phyloP scores from a whole-genome alignment of 2,888 invertebrate species.

The Branchipolynoe longqiensis region DNA sequence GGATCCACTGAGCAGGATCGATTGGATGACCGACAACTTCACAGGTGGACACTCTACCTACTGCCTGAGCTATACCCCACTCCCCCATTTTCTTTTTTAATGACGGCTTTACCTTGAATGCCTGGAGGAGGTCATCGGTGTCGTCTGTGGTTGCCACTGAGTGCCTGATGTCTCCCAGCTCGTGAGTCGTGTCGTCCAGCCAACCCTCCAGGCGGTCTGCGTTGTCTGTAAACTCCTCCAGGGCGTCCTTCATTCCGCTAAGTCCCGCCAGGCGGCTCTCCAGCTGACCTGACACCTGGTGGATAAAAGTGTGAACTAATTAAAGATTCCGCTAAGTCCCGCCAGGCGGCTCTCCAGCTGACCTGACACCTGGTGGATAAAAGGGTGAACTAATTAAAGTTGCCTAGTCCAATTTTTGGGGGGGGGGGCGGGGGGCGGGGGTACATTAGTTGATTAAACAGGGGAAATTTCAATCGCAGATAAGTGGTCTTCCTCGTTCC shows the following conservation, averaged over 20 bases:
- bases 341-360: slow-evolving; percentile 73
- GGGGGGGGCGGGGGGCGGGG: too few relatives aligned
- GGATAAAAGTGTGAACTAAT: not conserved
- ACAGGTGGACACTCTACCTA: too few relatives aligned
- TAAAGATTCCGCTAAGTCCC: slow-evolving; percentile 84
- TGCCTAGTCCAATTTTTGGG: too few relatives aligned
- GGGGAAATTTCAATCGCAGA: too few relatives aligned
- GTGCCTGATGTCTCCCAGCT: slow-evolving; percentile 60
- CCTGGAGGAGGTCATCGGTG: slow-evolving; percentile 24
- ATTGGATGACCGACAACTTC: too few relatives aligned
- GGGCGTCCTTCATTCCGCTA: slow-evolving; percentile 88
- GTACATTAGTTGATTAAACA: too few relatives aligned
- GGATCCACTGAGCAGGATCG: too few relatives aligned
- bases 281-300: slow-evolving; percentile 73
- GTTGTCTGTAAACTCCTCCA: slow-evolving; percentile 91
- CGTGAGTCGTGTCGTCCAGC: slow-evolving; percentile 70
- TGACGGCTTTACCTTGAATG: slow-evolving; percentile 50
- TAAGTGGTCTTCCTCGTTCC: too few relatives aligned
- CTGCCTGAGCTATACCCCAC: too few relatives aligned
- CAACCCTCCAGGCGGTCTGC: slow-evolving; percentile 77
- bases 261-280: slow-evolving; percentile 81
- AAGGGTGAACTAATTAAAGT: not conserved
- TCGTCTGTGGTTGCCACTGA: slow-evolving; percentile 49
- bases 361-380: slow-evolving; percentile 69
- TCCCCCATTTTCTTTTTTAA: too few relatives aligned